Evolutionary conservation across 2,797 vertebrate species (phyloP), one percentile per base, ranked within the genome.

Genomic region (Anomalospiza imberbis): DNA sequence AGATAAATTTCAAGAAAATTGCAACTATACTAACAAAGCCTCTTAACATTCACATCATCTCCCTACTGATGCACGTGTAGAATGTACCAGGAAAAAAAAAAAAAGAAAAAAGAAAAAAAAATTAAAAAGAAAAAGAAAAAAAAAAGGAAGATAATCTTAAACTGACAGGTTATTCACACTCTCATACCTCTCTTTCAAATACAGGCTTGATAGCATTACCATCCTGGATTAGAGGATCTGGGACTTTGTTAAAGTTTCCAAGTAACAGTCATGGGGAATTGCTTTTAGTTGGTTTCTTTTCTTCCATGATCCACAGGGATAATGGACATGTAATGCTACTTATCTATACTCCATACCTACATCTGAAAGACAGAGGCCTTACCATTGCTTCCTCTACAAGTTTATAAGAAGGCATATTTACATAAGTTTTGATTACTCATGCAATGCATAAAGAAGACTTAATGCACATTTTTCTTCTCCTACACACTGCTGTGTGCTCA

Each of bases 381-480:
- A 21, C 26, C 85, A 45, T 36, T 67, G 63, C 75, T 77, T 85
- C 71, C 53, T 68, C 20, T 45, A 29, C 19, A 85, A 57, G 19
- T 60, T 62, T 57, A 83, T 78, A 84, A 55, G 36, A 61, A 82
- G 51, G 44, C 47, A 58, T 78, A 85, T 96, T 93, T 86, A 74
- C 70, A 10, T 82, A 87, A 75, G 21, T 91, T 94, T 89, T 67
- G 57, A 72, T 95, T 89, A 95, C 28, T 96, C 88, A 88, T 29
- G 34, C 25, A 86, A 70, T 51, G 93, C 34, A 91, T 14, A 48
- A 48, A 91, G 82, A 88, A 71, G 32, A 51, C 62, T 86, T 88
- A 86, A 84, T 40, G 42, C 21, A 55, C 44, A 19, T 78, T 65
- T 62, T 74, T 44, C 54, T 65, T 89, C 84, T 82, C 50, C 70